A percentile compares a stretch with the other conserved stretches of the same genome.
phyloP scores from a whole-genome alignment of 2,113 vertebrate genomes.

The Mionectes macconnelli region DNA sequence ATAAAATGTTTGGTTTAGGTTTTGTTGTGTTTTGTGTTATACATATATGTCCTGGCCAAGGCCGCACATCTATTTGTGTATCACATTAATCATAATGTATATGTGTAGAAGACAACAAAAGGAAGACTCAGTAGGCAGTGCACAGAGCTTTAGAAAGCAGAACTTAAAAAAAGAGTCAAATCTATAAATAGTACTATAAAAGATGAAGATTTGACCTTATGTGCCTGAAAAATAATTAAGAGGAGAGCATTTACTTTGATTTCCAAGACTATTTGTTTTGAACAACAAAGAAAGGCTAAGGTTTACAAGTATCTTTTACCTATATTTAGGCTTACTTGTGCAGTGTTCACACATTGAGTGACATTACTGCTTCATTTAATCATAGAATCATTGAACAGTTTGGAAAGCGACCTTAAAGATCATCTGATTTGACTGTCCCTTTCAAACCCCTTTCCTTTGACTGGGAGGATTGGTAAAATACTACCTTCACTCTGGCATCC shows the following conservation, averaged over 20 bases:
- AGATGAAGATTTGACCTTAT: background rate
- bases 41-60: background rate
- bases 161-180: background rate
- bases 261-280: background rate
- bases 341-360: fast-evolving
- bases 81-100: background rate
- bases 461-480: background rate
- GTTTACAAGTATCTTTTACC: background rate
- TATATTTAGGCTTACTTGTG: background rate
- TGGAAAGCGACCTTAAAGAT: background rate
- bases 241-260: background rate
- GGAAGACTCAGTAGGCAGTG: background rate
- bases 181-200: background rate
- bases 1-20: background rate
- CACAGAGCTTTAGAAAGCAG: background rate
- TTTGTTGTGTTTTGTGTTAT: background rate
- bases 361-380: background rate
- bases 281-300: background rate
- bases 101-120: background rate
- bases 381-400: background rate
- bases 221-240: background rate
- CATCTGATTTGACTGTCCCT: background rate
- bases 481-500: background rate
- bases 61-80: background rate
- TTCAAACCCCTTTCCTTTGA: background rate